Base-by-base conservation (phyloP, 2,888 invertebrate genomes). In the Incurvaria masculella region DNA sequence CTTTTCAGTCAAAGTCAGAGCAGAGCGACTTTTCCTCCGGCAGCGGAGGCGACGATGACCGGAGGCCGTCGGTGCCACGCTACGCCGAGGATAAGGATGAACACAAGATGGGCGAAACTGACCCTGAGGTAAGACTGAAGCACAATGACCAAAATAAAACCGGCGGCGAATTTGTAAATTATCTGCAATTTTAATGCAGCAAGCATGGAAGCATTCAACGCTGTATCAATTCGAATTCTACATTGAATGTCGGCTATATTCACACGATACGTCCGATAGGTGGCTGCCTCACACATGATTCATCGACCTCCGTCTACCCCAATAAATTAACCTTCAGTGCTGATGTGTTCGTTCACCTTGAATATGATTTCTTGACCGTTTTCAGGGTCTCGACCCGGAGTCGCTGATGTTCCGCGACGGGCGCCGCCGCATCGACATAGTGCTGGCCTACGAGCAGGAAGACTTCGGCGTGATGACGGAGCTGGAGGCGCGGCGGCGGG, bases 401-500 rank as follows among this genome's bases (percentile, higher is more conserved):
- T 87, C 86, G 6, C 65, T 89, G 4, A 80, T 87, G 73, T 89
- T 87, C 60, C 82, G 89, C 11, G 93, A 94, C 58, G 91, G 91
- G 0, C 80, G 87, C 46, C 75, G 94, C 33, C 81, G 90, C 56
- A 92, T 95, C 58, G 95, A 96, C 68, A 91, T 93, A 86, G 85
- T 96, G 8, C 64, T 96, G 43, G 94, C 90, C 0, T 95, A 85
- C 61, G 89, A 88, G 55, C 90, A 91, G 55, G 92, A 91, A 58
- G 87, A 83, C 58, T 81, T 84, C 43, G 90, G 90, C 0, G 91
- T 90, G 0, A 88, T 90, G 88, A 91, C 90, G 0, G 91, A 91
- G 59, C 71, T 81, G 0, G 91, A 92, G 58, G 86, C 91, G 0
- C 79, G 72, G 53, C 82, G 83, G 42, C 79, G 88, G 42, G 89